These are phyloP conservation scores for Campoletis raptor DNA, from an alignment of 2,888 invertebrate species.

Conservation along the genomic window DNA sequence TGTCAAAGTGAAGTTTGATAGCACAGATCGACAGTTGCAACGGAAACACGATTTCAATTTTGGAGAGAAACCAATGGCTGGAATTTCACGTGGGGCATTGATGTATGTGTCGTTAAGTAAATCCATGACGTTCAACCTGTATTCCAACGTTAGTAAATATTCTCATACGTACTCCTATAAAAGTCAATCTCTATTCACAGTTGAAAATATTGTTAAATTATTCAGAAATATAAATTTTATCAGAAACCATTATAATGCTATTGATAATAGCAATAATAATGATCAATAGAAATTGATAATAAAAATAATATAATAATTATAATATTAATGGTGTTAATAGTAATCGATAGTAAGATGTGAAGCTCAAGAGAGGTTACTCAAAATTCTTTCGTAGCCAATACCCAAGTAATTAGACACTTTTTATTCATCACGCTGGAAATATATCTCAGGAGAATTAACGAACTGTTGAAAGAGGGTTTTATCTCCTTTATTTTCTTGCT, in stretches of 20 bases:
- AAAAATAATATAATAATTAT: too few relatives aligned
- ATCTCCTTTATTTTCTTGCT: background rate
- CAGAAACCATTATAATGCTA: background rate
- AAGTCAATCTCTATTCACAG: background rate
- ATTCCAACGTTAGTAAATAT: constrained; percentile 36
- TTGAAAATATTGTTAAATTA: background rate
- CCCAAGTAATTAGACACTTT: background rate
- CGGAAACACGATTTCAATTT: constrained; percentile 14
- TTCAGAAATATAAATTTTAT: background rate
- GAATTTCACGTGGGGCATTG: constrained; percentile 42
- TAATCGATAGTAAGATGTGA: background rate
- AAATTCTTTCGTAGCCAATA: background rate
- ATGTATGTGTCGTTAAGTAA: constrained; percentile 41
- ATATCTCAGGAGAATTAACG: background rate
- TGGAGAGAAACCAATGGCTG: constrained; percentile 49
- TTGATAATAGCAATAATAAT: background rate
- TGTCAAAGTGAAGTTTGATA: constrained; percentile 31
- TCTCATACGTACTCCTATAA: too few relatives aligned
- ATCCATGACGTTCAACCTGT: constrained; percentile 25
- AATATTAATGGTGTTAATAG: background rate
- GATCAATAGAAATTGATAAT: background rate
- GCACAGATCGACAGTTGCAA: constrained; percentile 27
- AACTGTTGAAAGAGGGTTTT: background rate
- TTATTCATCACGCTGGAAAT: background rate
- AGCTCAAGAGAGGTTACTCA: background rate